Percentiles rank a stretch among this genome's conserved stretches.
Conservation (phyloP, 2,888 invertebrate genomes). For the Tenthredo livida region DNA sequence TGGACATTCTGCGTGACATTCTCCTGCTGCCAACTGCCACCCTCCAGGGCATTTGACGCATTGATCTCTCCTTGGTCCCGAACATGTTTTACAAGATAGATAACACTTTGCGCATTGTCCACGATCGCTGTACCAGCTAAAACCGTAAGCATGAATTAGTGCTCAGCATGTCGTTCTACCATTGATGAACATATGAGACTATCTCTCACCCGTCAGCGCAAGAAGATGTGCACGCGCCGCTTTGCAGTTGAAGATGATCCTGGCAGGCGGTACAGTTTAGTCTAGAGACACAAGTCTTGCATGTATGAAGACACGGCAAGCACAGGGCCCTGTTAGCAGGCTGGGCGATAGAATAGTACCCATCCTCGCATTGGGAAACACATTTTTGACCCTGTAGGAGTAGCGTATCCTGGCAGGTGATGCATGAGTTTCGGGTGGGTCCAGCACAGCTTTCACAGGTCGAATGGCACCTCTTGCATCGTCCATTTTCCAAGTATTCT, state of each 20-base stretch:
- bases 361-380: slow-evolving; percentile 87
- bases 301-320: slow-evolving; percentile 89
- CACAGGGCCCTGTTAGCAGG: slow-evolving; percentile 80
- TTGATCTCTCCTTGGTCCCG: slow-evolving; percentile 90
- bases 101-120: slow-evolving; percentile 92
- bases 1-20: slow-evolving; percentile 92
- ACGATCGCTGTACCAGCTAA: slow-evolving; percentile 92
- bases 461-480: slow-evolving; percentile 87
- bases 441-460: slow-evolving; percentile 93
- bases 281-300: slow-evolving; percentile 87
- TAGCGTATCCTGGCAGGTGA: slow-evolving; percentile 87
- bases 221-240: slow-evolving; percentile 89
- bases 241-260: slow-evolving; percentile 88
- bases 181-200: neutral
- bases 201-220: slow-evolving; percentile 84
- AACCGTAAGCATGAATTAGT: slow-evolving; percentile 32
- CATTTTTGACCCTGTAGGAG: slow-evolving; percentile 87
- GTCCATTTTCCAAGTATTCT: slow-evolving; percentile 86
- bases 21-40: slow-evolving; percentile 91
- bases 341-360: slow-evolving; percentile 87
- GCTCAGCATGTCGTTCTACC: neutral
- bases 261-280: slow-evolving; percentile 90
- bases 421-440: slow-evolving; percentile 85
- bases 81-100: slow-evolving; percentile 91
- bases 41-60: slow-evolving; percentile 91